Percentiles rank a stretch among this genome's conserved stretches.
phyloP scores from a whole-genome alignment of 2,888 invertebrate genomes.

The Torymus auratus region DNA sequence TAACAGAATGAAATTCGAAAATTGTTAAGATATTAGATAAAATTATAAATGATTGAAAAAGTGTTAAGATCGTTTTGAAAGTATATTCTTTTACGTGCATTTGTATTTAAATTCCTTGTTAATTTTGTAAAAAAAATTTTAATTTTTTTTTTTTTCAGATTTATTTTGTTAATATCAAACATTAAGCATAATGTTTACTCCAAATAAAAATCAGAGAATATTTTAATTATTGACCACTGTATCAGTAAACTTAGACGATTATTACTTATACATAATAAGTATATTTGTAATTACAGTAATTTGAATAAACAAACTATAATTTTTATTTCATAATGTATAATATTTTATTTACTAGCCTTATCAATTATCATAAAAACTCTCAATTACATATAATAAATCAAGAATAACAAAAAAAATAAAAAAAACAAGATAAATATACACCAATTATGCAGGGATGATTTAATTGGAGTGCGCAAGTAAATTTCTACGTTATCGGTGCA shows the following conservation, averaged over 20 bases:
- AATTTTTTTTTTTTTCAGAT: slow-evolving; percentile 13
- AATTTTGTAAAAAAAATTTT: slow-evolving; percentile 29
- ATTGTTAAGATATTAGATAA: slow-evolving; percentile 44
- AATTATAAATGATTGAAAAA: slow-evolving; percentile 24
- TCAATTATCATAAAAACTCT: background rate
- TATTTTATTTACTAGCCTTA: background rate
- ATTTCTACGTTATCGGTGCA: no score
- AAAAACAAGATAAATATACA: no score
- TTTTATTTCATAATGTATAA: slow-evolving; percentile 32
- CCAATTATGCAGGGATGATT: no score
- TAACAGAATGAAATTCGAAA: slow-evolving; percentile 38
- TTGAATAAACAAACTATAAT: slow-evolving; percentile 43
- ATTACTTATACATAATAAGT: slow-evolving; percentile 22
- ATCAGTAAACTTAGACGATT: background rate
- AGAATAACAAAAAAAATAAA: no score
- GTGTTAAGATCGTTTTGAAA: slow-evolving; percentile 31
- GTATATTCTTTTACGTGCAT: slow-evolving; percentile 35
- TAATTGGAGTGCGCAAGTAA: no score
- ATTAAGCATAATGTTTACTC: slow-evolving; percentile 8
- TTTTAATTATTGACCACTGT: slow-evolving; percentile 22
- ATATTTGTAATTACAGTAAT: slow-evolving; percentile 41
- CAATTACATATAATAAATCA: background rate
- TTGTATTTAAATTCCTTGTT: slow-evolving; percentile 40
- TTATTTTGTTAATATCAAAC: slow-evolving; percentile 1
- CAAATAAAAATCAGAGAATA: slow-evolving; percentile 19